Evolutionary conservation across 1,140 invertebrate species (phyloP).

Genomic region (Lordiphosa mommai): DNA sequence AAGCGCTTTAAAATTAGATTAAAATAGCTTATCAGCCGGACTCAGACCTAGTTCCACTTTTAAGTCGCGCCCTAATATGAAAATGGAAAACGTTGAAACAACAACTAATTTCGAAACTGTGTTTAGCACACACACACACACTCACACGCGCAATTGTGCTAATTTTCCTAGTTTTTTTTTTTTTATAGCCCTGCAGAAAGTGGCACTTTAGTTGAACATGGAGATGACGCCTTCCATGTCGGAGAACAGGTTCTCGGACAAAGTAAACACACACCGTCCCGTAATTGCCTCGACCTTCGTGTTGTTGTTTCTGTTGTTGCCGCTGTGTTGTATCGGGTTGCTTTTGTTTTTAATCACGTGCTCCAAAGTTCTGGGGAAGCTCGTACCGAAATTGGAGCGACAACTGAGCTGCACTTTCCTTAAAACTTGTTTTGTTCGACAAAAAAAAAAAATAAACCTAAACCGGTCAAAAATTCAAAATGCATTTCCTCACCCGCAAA

Average conservation of each 20-base stretch:
- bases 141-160: constrained; percentile 16
- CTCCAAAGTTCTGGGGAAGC: not conserved
- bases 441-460: not conserved
- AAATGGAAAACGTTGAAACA: constrained; percentile 33
- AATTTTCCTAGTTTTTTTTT: constrained; percentile 30
- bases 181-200: constrained; percentile 31
- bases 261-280: constrained; percentile 17
- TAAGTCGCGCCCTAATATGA: constrained; percentile 9
- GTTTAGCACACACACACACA: constrained; percentile 21
- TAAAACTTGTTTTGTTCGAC: not conserved
- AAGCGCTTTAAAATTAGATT: not conserved
- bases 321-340: constrained; percentile 19
- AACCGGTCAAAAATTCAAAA: constrained; percentile 3
- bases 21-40: not conserved
- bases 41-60: constrained; percentile 21
- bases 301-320: constrained; percentile 4
- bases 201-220: not conserved
- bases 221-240: not conserved
- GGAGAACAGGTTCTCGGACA: constrained; percentile 36
- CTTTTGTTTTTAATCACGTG: constrained; percentile 37
- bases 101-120: constrained; percentile 22
- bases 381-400: constrained; percentile 4
- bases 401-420: constrained; percentile 1
- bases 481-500: constrained; percentile 12
- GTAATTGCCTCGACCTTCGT: constrained; percentile 13